phyloP scores from a whole-genome alignment of 2,888 invertebrate genomes.

The Synergus laeviventris region DNA sequence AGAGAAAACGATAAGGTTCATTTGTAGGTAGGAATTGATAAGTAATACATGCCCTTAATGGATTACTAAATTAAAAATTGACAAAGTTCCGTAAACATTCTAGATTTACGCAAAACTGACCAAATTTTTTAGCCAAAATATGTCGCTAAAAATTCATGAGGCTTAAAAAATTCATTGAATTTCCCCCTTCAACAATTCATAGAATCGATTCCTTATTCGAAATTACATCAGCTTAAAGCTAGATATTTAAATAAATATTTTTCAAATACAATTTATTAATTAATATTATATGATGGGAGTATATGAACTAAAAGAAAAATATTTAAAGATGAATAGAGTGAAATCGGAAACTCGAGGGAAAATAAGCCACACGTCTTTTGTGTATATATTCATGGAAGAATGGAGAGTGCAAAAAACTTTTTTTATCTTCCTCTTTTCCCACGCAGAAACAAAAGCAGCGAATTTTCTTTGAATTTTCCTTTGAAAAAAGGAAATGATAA shows the following conservation, averaged over 20 bases:
- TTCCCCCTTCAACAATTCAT: too few relatives aligned
- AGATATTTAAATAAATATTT: too few relatives aligned
- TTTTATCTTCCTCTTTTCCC: not conserved
- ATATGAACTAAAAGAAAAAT: not conserved
- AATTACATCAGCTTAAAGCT: too few relatives aligned
- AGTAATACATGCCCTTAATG: too few relatives aligned
- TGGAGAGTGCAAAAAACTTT: not conserved
- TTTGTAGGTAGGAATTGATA: too few relatives aligned
- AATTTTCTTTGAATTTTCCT: conserved; percentile 2
- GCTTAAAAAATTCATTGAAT: too few relatives aligned
- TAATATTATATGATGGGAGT: not conserved
- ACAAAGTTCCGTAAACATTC: not conserved
- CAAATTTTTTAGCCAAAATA: too few relatives aligned
- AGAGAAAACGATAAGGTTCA: too few relatives aligned
- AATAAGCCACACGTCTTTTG: not conserved
- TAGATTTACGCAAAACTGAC: too few relatives aligned
- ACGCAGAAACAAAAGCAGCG: conserved; percentile 5
- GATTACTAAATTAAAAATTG: not conserved
- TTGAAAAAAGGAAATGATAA: not conserved
- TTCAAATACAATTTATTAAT: too few relatives aligned
- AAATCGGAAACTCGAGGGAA: not conserved
- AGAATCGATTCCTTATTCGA: too few relatives aligned
- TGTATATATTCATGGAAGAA: not conserved
- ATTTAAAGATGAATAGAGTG: not conserved
- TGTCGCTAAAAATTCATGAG: too few relatives aligned